Percentiles rank a stretch among this genome's conserved stretches.
Evolutionary conservation across 2,113 vertebrate genomes (phyloP).

Genomic region (Natator depressus): DNA sequence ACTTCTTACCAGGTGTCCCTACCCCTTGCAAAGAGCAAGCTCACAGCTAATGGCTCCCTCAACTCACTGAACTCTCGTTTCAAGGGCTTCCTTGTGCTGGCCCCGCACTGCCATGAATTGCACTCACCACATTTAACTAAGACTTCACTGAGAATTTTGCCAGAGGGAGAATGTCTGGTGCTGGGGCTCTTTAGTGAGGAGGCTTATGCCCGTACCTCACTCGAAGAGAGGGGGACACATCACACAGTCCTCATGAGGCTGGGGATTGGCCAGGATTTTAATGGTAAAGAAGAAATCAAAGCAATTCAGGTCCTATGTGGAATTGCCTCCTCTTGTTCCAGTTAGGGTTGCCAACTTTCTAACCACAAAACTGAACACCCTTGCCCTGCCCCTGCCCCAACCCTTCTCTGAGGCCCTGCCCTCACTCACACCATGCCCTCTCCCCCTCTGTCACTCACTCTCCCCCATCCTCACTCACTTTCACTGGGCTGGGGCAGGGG

Average conservation of each 20-base stretch:
- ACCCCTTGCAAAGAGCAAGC: background rate
- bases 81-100: background rate
- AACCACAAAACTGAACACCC: too few relatives aligned
- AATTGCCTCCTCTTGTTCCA: background rate
- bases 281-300: accelerated
- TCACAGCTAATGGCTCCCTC: background rate
- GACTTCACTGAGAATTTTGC: accelerated
- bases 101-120: background rate
- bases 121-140: background rate
- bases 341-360: background rate
- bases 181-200: background rate
- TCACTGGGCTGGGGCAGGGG: too few relatives aligned
- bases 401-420: too few relatives aligned
- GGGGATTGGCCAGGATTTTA: background rate
- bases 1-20: background rate
- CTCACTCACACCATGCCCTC: too few relatives aligned
- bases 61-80: background rate
- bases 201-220: background rate
- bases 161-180: background rate
- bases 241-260: accelerated
- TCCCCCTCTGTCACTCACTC: too few relatives aligned
- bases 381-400: too few relatives aligned
- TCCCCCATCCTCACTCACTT: too few relatives aligned
- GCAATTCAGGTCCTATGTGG: accelerated
- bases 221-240: background rate